Conservation (phyloP, 2,888 invertebrate species). For the Ypsolopha scabrella region DNA sequence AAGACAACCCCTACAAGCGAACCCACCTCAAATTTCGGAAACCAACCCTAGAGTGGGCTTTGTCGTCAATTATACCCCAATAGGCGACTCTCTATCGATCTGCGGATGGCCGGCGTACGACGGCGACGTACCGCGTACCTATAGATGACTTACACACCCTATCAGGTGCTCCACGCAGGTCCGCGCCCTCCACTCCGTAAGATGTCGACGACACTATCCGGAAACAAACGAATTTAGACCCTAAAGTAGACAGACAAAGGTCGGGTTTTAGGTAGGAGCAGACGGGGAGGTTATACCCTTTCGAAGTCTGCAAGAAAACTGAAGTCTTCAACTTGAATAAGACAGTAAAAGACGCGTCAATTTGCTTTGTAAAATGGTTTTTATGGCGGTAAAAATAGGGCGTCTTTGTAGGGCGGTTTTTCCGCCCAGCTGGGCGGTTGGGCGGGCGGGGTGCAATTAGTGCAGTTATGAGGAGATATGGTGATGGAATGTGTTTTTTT, state of each 20-base stretch:
- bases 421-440: constrained; percentile 4
- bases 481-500: constrained; percentile 2
- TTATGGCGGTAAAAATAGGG: constrained; percentile 5
- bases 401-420: background rate
- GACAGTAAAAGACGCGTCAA: constrained; percentile 46
- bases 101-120: background rate
- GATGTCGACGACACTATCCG: constrained; percentile 28
- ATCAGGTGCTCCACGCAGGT: constrained; percentile 5
- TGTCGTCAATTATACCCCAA: constrained; percentile 2
- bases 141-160: constrained; percentile 5
- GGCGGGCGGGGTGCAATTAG: constrained; percentile 5
- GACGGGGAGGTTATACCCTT: constrained; percentile 49
- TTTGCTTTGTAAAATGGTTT: constrained; percentile 5
- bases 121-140: constrained; percentile 3
- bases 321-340: constrained; percentile 43
- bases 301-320: constrained; percentile 39
- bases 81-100: constrained; percentile 3
- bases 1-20: background rate
- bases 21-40: background rate
- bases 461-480: constrained; percentile 2
- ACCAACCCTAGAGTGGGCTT: background rate
- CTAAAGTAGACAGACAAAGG: constrained; percentile 24
- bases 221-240: constrained; percentile 19
- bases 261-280: constrained; percentile 36
- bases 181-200: constrained; percentile 3